These are phyloP conservation scores for Panzeria rudis DNA, from an alignment of 2,888 invertebrate species.

Conservation along the genomic window DNA sequence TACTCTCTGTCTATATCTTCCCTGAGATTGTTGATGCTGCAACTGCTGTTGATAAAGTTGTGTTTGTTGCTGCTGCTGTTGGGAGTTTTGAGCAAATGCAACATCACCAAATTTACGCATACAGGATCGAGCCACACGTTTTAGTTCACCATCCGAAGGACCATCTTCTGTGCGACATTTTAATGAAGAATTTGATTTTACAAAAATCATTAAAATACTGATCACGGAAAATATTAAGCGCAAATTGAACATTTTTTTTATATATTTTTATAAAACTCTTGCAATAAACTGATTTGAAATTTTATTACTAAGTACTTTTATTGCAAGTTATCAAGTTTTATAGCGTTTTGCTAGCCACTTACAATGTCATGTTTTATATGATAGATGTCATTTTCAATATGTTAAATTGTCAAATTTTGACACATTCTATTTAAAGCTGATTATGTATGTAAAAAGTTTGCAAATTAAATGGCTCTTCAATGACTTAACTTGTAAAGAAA, in stretches of 20 bases:
- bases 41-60: constrained; percentile 45
- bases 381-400: constrained; percentile 28
- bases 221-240: constrained; percentile 21
- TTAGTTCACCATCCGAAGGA: constrained; percentile 86
- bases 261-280: not conserved
- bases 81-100: constrained; percentile 42
- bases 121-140: constrained; percentile 86
- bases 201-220: not conserved
- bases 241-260: not conserved
- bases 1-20: constrained; percentile 40
- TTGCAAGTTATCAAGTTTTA: constrained; percentile 8
- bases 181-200: constrained; percentile 75
- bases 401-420: constrained; percentile 36
- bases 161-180: constrained; percentile 86
- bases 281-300: not conserved
- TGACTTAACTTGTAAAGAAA: not conserved
- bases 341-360: constrained; percentile 10
- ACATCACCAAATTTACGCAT: constrained; percentile 82
- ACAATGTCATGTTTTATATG: constrained; percentile 17
- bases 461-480: constrained; percentile 11
- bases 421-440: not conserved
- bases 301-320: not conserved
- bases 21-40: constrained; percentile 47
- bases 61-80: constrained; percentile 37
- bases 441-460: not conserved